Conservation (phyloP, 2,888 invertebrate species). For the Dexiosoma caninum region DNA sequence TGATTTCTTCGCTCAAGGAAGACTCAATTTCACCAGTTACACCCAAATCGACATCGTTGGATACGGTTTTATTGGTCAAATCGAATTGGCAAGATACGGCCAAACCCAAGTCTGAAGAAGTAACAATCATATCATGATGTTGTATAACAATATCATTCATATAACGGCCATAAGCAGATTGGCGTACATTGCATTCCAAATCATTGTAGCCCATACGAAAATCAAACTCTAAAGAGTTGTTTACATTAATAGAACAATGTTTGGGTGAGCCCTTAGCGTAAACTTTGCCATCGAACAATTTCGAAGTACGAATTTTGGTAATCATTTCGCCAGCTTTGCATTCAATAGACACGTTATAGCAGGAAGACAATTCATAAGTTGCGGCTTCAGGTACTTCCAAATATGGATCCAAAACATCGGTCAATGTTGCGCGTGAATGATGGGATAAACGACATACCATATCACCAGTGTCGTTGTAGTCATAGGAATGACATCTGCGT, state of each 20-base stretch:
- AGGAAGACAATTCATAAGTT: conserved; percentile 94
- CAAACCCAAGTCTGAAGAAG: conserved; percentile 93
- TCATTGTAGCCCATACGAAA: conserved; percentile 94
- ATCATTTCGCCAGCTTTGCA: conserved; percentile 96
- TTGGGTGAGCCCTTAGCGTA: conserved; percentile 96
- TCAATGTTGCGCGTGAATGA: conserved; percentile 91
- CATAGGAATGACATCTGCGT: conserved; percentile 91
- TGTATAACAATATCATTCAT: conserved; percentile 96
- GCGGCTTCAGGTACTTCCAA: conserved; percentile 93
- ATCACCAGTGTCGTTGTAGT: conserved; percentile 95
- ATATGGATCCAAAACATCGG: conserved; percentile 93
- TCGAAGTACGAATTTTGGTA: conserved; percentile 93
- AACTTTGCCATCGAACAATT: conserved; percentile 95
- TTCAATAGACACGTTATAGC: conserved; percentile 96
- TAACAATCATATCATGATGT: conserved; percentile 96
- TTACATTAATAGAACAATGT: conserved; percentile 93
- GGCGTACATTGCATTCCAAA: conserved; percentile 93
- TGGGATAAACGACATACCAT: conserved; percentile 95
- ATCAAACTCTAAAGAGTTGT: conserved; percentile 92
- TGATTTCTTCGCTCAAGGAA: conserved; percentile 91
- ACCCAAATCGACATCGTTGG: conserved; percentile 93
- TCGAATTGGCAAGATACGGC: conserved; percentile 97
- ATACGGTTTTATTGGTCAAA: conserved; percentile 94
- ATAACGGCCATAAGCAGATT: conserved; percentile 89
- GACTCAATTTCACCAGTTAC: conserved; percentile 93